Evolutionary conservation across 2,888 invertebrate species (phyloP).

Genomic region (Athalia rosae): DNA sequence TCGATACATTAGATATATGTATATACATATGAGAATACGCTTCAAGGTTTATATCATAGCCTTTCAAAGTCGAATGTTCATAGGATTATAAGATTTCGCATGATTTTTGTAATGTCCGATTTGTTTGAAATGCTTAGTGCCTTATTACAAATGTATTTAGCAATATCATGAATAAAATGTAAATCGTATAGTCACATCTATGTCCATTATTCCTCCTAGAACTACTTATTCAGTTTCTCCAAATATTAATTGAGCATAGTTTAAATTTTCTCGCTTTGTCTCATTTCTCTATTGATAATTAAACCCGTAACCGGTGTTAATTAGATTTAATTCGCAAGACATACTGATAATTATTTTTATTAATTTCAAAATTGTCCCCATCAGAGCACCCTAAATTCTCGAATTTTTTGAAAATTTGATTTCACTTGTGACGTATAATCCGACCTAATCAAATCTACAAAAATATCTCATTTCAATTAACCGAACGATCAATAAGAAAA

Average conservation of each 20-base stretch:
- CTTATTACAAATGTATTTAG: constrained; percentile 61
- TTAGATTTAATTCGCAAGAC: too few relatives aligned
- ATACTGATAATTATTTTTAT: too few relatives aligned
- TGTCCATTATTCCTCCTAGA: constrained; percentile 47
- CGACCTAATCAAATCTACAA: neutral
- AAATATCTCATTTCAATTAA: neutral
- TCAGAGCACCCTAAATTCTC: too few relatives aligned
- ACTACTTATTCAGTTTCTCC: constrained; percentile 51
- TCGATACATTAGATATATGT: constrained; percentile 6
- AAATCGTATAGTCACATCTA: constrained; percentile 49
- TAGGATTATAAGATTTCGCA: constrained; percentile 32
- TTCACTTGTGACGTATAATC: too few relatives aligned
- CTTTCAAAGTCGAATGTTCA: constrained; percentile 25
- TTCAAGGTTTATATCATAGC: neutral
- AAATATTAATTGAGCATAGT: constrained; percentile 43
- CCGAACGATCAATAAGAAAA: too few relatives aligned
- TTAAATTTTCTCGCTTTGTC: constrained; percentile 26
- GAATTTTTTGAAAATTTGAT: too few relatives aligned
- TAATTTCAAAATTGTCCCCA: too few relatives aligned
- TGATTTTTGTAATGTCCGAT: constrained; percentile 51
- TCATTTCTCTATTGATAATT: constrained; percentile 17
- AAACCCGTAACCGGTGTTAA: neutral
- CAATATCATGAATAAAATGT: constrained; percentile 44
- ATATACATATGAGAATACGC: neutral
- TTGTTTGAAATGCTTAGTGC: constrained; percentile 56